phyloP scores from a whole-genome alignment of 2,113 vertebrate genomes.

The Turnix velox region DNA sequence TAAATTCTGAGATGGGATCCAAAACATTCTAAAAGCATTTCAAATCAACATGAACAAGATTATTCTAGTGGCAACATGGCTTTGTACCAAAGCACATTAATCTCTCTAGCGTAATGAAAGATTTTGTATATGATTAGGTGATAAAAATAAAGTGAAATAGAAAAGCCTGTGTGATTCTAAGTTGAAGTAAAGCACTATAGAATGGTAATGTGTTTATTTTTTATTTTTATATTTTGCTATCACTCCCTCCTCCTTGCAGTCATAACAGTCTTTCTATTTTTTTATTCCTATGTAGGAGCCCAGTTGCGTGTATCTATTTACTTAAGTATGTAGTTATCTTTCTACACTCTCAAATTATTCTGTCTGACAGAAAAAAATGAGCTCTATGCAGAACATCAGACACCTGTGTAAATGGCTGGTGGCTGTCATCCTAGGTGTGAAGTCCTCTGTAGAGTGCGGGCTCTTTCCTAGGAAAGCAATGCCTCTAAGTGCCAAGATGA shows the following conservation, averaged over 20 bases:
- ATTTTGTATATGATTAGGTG: neutral
- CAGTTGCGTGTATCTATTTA: neutral
- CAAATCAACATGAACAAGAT: neutral
- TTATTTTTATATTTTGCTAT: neutral
- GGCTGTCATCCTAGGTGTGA: neutral
- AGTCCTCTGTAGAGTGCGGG: neutral
- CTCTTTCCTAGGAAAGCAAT: neutral
- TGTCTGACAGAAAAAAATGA: neutral
- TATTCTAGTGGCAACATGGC: neutral
- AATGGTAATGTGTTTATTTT: neutral
- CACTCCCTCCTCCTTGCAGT: neutral
- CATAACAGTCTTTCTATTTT: rapidly evolving
- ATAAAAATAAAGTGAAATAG: neutral
- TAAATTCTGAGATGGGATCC: neutral
- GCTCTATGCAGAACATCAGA: neutral
- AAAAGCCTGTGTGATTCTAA: neutral
- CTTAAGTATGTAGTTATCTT: neutral
- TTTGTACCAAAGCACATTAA: neutral
- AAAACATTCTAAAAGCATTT: neutral
- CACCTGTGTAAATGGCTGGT: neutral
- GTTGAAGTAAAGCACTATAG: neutral
- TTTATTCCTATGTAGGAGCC: neutral
- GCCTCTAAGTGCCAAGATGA: neutral
- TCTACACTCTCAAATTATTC: neutral
- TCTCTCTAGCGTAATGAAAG: neutral